phyloP scores from a whole-genome alignment of 2,888 invertebrate genomes.

The Oasisia sp. region DNA sequence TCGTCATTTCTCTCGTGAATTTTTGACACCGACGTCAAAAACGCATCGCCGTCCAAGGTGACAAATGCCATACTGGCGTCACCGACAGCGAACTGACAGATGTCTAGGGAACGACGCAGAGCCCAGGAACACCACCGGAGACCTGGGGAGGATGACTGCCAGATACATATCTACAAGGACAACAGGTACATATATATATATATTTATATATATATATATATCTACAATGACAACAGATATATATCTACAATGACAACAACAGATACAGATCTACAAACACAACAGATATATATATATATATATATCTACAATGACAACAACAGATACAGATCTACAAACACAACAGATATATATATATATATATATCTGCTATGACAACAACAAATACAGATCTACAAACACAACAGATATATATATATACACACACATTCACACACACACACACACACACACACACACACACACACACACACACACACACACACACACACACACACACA shows the following conservation, averaged over 20 bases:
- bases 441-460: too few relatives aligned
- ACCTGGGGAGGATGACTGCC: slow-evolving; percentile 72
- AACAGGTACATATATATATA: background rate
- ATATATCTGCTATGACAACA: too few relatives aligned
- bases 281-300: background rate
- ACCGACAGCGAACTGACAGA: slow-evolving; percentile 73
- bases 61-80: slow-evolving; percentile 73
- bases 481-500: too few relatives aligned
- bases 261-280: background rate
- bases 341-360: too few relatives aligned
- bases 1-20: slow-evolving; percentile 61
- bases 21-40: slow-evolving; percentile 67
- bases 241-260: background rate
- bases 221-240: background rate
- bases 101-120: slow-evolving; percentile 71
- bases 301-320: background rate
- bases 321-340: background rate
- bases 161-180: slow-evolving; percentile 69
- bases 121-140: slow-evolving; percentile 72
- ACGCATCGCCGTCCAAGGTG: slow-evolving; percentile 77
- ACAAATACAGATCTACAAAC: too few relatives aligned
- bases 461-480: too few relatives aligned
- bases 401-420: too few relatives aligned
- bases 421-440: too few relatives aligned
- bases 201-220: background rate